Conservation (phyloP, 2,113 vertebrate species). For the Cinclus mexicanus region DNA sequence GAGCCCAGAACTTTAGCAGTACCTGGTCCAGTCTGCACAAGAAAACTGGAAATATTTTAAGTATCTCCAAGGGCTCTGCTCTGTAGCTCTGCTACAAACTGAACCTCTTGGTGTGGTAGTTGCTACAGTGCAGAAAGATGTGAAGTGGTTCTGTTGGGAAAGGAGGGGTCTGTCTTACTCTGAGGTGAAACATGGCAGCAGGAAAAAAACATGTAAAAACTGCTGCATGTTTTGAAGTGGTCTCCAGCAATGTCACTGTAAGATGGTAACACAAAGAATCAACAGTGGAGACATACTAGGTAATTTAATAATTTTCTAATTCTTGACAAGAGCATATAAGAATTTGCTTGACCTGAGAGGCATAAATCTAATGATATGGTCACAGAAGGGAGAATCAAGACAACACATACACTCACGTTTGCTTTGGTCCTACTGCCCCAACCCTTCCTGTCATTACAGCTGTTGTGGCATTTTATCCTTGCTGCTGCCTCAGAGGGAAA, state of each 20-base stretch:
- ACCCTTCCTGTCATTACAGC: not conserved
- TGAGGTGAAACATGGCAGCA: not conserved
- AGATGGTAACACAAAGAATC: not conserved
- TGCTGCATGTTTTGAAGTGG: fast-evolving
- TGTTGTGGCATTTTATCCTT: not conserved
- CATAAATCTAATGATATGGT: not conserved
- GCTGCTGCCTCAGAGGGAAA: not conserved
- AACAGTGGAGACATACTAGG: not conserved
- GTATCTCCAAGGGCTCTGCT: not conserved
- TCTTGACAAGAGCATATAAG: not conserved
- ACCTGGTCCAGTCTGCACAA: not conserved
- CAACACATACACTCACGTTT: not conserved
- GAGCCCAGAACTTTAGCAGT: not conserved
- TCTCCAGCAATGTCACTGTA: not conserved
- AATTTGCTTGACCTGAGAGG: not conserved
- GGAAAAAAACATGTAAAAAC: not conserved
- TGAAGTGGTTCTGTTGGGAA: not conserved
- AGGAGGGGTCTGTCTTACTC: not conserved
- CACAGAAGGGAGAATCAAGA: not conserved
- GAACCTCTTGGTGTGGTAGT: fast-evolving
- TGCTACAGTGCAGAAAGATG: not conserved
- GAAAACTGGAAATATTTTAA: not conserved
- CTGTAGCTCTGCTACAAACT: not conserved
- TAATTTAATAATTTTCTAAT: not conserved
- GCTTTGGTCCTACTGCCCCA: not conserved